Evolutionary conservation across 2,888 invertebrate genomes (phyloP), one percentile per base, ranked within the genome.

Genomic region (Caenorhabditis sinica): DNA sequence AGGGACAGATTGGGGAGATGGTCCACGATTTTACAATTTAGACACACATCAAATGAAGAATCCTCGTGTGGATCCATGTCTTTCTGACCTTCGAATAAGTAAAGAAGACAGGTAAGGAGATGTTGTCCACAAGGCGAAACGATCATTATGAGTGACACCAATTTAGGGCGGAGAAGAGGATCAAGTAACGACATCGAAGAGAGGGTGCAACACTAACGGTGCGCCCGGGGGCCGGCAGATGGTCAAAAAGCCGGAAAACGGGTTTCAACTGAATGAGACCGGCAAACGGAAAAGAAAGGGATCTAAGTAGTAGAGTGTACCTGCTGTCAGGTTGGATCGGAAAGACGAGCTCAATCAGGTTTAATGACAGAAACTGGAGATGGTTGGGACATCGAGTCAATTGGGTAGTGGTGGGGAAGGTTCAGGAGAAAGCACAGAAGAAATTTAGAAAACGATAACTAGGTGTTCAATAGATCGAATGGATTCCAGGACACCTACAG

Each of bases 61-160:
- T 60, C 58, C 45, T 76, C 49, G 25, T 40, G 56, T 30, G 25
- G 30, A 51, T 23, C 20, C 49, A 49, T 49, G 49, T 49, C 45
- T 15, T 25, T 20, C 61, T 77, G 77, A 77, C 77, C 77, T 77
- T 69, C 11, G 56, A 56, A 45, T 63, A 60, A 61, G 51, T 28
- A 25, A 53, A 56, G 68, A 77, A 68, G 76, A 53, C 45, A 74
- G 74, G 61, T 61, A 75, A 53, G 61, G 60, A 45, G 72, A 66
- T 53, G 51, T 63, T 30, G 76, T 68, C 65, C 40, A 60, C 49
- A 33, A 58, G 71, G 72, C 63, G 79, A 79, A 66, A 74, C 82
- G 82, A 82, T 82, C 82, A 82, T 82, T 82, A 82, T 75, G 75
- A 82, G 82, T 82, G 82, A 82, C 82, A 82, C 82, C 82, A 82